Evolutionary conservation across 1,140 invertebrate genomes (phyloP), one percentile per base, ranked within the genome.

Genomic region (Calliopsis andreniformis): DNA sequence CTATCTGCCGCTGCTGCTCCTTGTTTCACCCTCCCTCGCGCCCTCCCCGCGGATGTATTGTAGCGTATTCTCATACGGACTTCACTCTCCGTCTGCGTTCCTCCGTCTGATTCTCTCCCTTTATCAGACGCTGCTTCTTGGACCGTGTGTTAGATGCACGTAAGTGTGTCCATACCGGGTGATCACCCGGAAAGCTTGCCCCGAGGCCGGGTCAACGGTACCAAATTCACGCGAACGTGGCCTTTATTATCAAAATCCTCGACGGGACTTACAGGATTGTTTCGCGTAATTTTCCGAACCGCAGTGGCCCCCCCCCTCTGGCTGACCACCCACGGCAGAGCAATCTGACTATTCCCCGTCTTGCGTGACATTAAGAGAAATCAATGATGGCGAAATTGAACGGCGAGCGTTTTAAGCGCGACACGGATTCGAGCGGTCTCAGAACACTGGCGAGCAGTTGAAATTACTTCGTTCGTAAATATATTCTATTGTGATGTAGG

Each of bases 1-100:
- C 66, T 73, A 70, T 75, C 66, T 68, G 76, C 58, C 55, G 69
- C 53, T 76, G 69, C 53, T 76, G 81, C 69, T 80, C 66, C 67
- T 76, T 51, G 20, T 39, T 64, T 25, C 20, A 42, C 23, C 72
- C 51, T 51, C 58, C 76, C 23, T 32, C 51, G 63, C 47, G 59
- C 30, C 51, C 49, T 32, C 62, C 35, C 35, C 35, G 4, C 35
- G 35, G 47, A 77, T 58, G 79, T 82, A 82, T 83, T 69, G 58
- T 76, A 18, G 68, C 82, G 76, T 83, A 76, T 79, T 83, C 82
- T 82, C 80, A 83, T 83, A 82, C 81, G 80, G 66, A 83, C 82
- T 82, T 58, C n/a, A n/a, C n/a, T n/a, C n/a, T n/a, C n/a, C n/a
- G n/a, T n/a, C n/a, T n/a, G n/a, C n/a, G n/a, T n/a, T n/a, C n/a